Base-by-base conservation (phyloP, 1,140 invertebrate species). In the Archegozetes longisetosus region DNA sequence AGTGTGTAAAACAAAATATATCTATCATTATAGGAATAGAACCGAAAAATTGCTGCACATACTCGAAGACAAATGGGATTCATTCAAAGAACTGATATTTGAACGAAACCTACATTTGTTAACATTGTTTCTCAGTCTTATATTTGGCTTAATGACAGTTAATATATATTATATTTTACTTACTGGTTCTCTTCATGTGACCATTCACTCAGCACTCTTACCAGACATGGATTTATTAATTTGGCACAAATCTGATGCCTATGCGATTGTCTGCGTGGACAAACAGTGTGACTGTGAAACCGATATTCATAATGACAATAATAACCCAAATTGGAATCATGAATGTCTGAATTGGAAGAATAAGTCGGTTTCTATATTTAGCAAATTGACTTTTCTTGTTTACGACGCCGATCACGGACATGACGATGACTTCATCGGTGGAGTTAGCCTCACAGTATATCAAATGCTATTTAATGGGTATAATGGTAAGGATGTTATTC, bases 351-450 rank as follows among this genome's bases (percentile, higher is more conserved):
- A 57, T 22, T 57, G 55, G 55, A 20, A 47, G 23, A 29, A 57
- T 28, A 57, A 57, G 55, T 57, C 55, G 17, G 27, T 28, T 3
- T 57, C 32, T 12, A 12, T 57, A 28, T 57, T 57, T n/a, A 57
- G 55, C 22, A n/a, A 22, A 50, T 17, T 57, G 14, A 57, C 55
- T 17, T 57, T 57, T 57, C 27, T 40, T 26, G 55, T 57, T 12
- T 57, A 23, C 22, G 55, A 57, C 47, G 55, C 55, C 3, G 55
- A 57, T 50, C 22, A 52, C 50, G 27, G 22, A 24, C n/a, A 32
- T 27, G 55, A 46, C 28, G 55, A 57, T 50, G 55, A 57, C 28
- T 57, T 57, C 22, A 57, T 57, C 27, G 55, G 55, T n/a, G 55
- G 32, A 26, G 55, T 57, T 12, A 53, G 32, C 25, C 14, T 57